Evolutionary conservation across 2,113 vertebrate species (phyloP).

Genomic region (Poeciliopsis prolifica): DNA sequence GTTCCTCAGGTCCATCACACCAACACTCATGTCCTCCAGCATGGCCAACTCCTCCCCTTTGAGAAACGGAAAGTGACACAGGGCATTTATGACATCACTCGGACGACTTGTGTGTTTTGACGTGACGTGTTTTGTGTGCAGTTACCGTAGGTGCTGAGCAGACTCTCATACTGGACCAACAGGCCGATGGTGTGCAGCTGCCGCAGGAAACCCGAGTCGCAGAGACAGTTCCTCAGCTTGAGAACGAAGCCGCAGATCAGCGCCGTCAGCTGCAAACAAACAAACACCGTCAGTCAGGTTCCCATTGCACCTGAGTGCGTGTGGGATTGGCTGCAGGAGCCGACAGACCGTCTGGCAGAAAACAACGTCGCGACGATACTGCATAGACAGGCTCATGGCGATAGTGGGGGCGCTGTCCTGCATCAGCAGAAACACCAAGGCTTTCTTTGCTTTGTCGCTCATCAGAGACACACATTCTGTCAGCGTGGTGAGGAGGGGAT

Average conservation of each 20-base stretch:
- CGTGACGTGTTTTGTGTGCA: not conserved
- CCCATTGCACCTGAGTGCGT: not conserved
- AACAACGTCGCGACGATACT: slow-evolving; percentile 97
- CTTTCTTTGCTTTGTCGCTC: slow-evolving; percentile 98
- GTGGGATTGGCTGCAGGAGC: not conserved
- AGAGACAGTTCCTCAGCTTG: slow-evolving; percentile 93
- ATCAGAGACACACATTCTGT: slow-evolving; percentile 95
- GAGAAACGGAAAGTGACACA: not conserved
- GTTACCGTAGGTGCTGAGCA: slow-evolving; percentile 96
- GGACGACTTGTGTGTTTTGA: too few species aligned
- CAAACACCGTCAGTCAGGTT: not conserved
- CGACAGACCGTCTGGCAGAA: slow-evolving; percentile 95
- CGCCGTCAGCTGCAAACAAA: slow-evolving; percentile 85
- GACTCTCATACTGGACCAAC: slow-evolving; percentile 94
- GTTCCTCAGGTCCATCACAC: slow-evolving; percentile 95
- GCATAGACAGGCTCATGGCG: slow-evolving; percentile 89
- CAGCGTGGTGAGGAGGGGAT: slow-evolving; percentile 93
- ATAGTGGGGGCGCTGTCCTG: slow-evolving; percentile 96
- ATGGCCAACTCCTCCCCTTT: slow-evolving; percentile 96
- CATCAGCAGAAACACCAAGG: slow-evolving; percentile 98
- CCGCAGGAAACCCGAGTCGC: slow-evolving; percentile 91
- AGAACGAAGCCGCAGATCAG: slow-evolving; percentile 96
- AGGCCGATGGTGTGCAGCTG: slow-evolving; percentile 97
- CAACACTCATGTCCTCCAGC: slow-evolving; percentile 97
- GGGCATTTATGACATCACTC: too few species aligned